Base-by-base conservation (phyloP, 2,113 vertebrate species). In the Hemibagrus wyckioides region DNA sequence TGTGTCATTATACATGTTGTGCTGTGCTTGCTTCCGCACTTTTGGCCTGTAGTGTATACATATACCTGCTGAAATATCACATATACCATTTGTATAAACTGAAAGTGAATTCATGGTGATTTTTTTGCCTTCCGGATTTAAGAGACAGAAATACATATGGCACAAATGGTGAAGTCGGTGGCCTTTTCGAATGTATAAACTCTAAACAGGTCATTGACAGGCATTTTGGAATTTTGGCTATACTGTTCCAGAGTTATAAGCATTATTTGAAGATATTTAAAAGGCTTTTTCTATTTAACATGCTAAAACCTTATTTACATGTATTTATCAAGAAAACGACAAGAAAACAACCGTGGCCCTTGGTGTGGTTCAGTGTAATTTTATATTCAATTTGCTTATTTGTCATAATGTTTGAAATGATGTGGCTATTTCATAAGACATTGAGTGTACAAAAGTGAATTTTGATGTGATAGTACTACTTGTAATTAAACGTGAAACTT, bases 321-420 rank as follows among this genome's bases (percentile, higher is more conserved):
- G 82, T 75, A 86, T 75, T 86, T 85, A 88, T 83, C 83, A 61
- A 48, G 39, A 41, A 63, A 86, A 52, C 61, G 73, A 65, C 79
- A 59, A 30, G 50, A 39, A 65, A 86, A 54, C 80, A 61, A 28
- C 14, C 5, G 48, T 54, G 76, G 63, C 63, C 63, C 81, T 84
- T 44, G 57, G 39, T 54, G 63, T 44, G 56, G 71, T 77, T 86
- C 44, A 86, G 80, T 85, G 82, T 57, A 54, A 80, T 90, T 89
- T 85, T 90, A 86, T 90, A 90, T 84, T 86, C 44, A 52, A 61
- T 69, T 86, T 86, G 84, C 61, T 80, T 87, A 83, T 76, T 82
- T 83, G 86, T 77, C 67, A 41, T 87, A 59, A 44, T 87, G 71
- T 77, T 86, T 84, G 71, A 48, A 79, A 67, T 79, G 57, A 65